Evolutionary conservation across 2,888 invertebrate genomes (phyloP).

Genomic region (Lithosia quadra): DNA sequence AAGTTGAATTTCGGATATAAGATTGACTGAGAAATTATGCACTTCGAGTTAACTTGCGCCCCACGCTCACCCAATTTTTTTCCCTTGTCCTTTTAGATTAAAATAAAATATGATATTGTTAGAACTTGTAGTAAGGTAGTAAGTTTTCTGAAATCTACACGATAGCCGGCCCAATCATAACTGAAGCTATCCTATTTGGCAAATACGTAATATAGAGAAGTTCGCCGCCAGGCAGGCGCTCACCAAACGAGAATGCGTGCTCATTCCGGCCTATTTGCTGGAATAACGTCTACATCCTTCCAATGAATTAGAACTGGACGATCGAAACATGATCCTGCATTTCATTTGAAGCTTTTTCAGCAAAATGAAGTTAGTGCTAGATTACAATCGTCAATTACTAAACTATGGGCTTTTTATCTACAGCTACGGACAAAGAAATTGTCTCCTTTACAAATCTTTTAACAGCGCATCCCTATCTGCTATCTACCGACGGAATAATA

Average conservation of each 20-base stretch:
- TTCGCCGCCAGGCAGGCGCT: constrained; percentile 77
- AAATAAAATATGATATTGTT: constrained; percentile 46
- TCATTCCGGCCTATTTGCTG: constrained; percentile 72
- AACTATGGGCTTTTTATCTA: constrained; percentile 26
- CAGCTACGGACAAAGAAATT: constrained; percentile 33
- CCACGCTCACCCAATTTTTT: constrained; percentile 40
- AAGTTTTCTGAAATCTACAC: constrained; percentile 65
- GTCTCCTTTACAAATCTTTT: constrained; percentile 41
- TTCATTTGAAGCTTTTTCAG: constrained; percentile 64
- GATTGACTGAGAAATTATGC: constrained; percentile 49
- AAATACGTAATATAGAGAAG: constrained; percentile 72
- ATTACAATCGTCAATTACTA: constrained; percentile 44
- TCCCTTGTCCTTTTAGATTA: constrained; percentile 30
- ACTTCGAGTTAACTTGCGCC: constrained; percentile 14
- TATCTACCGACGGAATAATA: constrained; percentile 46
- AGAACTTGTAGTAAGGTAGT: constrained; percentile 42
- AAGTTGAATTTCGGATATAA: constrained; percentile 56
- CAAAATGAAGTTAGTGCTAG: constrained; percentile 51
- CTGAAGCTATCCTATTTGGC: constrained; percentile 72
- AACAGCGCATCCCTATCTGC: constrained; percentile 39
- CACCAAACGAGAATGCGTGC: constrained; percentile 64
- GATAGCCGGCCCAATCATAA: constrained; percentile 68
- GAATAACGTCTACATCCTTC: constrained; percentile 69
- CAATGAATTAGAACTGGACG: constrained; percentile 65
- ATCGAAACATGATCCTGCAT: constrained; percentile 72